Evolutionary conservation across 2,888 invertebrate genomes (phyloP), one percentile per base, ranked within the genome.

Genomic region (Lasioglossum malachurum): DNA sequence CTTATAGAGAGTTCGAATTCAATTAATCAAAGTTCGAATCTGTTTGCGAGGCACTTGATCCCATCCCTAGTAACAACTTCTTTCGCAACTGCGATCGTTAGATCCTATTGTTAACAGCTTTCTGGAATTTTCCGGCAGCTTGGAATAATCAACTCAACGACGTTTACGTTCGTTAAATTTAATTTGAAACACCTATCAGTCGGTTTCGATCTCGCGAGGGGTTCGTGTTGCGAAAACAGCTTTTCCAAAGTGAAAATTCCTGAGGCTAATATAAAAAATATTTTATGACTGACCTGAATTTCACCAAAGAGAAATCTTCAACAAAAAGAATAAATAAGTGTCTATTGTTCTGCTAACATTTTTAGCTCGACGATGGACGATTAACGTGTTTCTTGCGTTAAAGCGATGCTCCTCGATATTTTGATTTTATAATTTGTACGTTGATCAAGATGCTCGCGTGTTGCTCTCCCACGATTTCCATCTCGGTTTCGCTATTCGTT

Each of bases 401-500:
- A 5, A 16, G 2, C 16, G 2, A 64, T 16, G 64, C 27, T 31
- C 14, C 16, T 7, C 64, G 64, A 64, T 31, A 16, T 27, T 44
- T 31, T 31, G 64, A 12, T 64, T 64, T 64, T 64, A 27, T 64
- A 64, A 64, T 64, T 31, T 14, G 5, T 64, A 16, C 2, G 16
- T 64, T 64, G 5, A 64, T 27, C 16, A 2, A 31, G n/a, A 60
- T 64, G 31, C 27, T 64, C 31, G 64, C 64, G 64, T 64, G 64
- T 7, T 23, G 31, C n/a, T 44, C n/a, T 72, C 44, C n/a, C 72
- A 16, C 41, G 44, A 44, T 72, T 72, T 72, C 41, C 71, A 41
- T 71, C 72, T 44, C 72, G 44, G 44, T 44, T 44, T 72, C 44
- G 72, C 44, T 72, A 27, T 72, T 72, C 41, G 72, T 72, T 72